Percentiles rank a stretch among this genome's conserved stretches.
Conservation (phyloP, 2,797 vertebrate genomes). For the Vultur gryphus region DNA sequence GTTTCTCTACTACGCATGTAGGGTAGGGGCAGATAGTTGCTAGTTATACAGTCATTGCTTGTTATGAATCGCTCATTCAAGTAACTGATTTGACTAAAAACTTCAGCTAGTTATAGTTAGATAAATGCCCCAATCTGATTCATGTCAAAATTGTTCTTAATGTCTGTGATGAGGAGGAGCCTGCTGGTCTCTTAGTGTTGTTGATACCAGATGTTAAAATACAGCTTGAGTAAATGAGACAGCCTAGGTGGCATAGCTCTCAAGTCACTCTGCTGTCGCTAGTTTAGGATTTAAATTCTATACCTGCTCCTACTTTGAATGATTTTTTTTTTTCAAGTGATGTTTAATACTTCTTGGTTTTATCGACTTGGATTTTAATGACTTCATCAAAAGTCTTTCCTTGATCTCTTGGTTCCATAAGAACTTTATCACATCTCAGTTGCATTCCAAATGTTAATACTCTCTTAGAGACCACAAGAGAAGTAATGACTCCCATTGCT, state of each 20-base stretch:
- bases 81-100: background rate
- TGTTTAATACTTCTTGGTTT: background rate
- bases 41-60: background rate
- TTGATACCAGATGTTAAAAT: background rate
- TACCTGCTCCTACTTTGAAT: background rate
- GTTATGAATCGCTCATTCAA: rapidly evolving
- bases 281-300: background rate
- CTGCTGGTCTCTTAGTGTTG: background rate
- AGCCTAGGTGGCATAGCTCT: background rate
- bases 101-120: background rate
- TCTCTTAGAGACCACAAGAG: background rate
- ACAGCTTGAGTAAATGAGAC: background rate
- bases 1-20: background rate
- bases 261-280: background rate
- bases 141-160: background rate
- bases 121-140: background rate
- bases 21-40: background rate
- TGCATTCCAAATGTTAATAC: background rate
- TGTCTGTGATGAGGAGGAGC: background rate
- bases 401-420: background rate
- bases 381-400: background rate
- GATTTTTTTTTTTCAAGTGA: background rate
- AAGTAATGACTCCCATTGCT: background rate
- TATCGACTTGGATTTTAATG: background rate
- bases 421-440: background rate